Evolutionary conservation across 2,113 vertebrate genomes (phyloP).

Genomic region (Ceyx cyanopectus): DNA sequence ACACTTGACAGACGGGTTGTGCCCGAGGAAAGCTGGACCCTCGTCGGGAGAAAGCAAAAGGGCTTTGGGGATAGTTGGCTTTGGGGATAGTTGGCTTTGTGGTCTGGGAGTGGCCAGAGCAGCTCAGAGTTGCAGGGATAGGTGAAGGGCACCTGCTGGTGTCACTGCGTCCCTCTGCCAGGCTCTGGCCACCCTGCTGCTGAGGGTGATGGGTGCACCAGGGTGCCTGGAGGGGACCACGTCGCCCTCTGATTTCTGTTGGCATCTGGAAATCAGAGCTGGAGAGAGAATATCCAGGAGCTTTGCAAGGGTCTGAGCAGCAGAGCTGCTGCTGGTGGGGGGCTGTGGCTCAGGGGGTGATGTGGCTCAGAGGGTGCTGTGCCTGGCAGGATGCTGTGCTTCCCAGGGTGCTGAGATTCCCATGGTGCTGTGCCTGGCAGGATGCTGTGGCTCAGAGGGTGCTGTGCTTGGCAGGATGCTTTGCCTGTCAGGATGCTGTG

Average conservation of each 20-base stretch:
- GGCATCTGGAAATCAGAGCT: not conserved
- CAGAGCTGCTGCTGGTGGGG: not conserved
- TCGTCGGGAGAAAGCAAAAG: not conserved
- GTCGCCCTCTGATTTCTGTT: not conserved
- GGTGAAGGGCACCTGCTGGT: not conserved
- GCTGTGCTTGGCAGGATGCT: no score
- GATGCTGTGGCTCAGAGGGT: no score
- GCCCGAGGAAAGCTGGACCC: not conserved
- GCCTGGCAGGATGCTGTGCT: accelerated
- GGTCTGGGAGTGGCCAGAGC: not conserved
- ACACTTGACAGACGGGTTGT: no score
- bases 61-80: not conserved
- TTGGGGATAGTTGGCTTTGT: not conserved
- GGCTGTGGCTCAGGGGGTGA: not conserved
- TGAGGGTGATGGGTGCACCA: accelerated
- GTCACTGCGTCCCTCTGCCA: not conserved
- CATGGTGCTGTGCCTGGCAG: no score
- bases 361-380: not conserved
- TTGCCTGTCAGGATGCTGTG: no score
- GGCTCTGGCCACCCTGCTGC: no score
- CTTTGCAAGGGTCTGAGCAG: not conserved
- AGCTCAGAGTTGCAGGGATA: accelerated
- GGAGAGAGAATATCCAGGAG: not conserved
- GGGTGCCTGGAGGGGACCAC: not conserved
- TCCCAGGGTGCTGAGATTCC: no score